Conservation (phyloP, 2,113 vertebrate genomes). For the Peucedramus taeniatus region DNA sequence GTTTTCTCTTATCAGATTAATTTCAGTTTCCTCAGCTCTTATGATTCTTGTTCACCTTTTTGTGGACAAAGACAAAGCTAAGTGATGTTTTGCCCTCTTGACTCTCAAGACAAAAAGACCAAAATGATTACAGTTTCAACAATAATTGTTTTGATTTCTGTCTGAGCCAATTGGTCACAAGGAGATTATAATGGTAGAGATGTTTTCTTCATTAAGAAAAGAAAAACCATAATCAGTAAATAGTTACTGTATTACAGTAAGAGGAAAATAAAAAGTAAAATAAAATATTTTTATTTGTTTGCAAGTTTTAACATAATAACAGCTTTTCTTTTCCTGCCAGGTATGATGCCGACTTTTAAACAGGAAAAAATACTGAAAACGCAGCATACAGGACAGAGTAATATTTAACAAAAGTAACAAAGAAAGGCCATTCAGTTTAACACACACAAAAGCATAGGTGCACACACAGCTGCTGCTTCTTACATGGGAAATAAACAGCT, state of each 20-base stretch:
- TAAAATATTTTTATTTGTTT: not conserved
- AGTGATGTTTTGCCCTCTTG: not conserved
- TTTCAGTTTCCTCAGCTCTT: not conserved
- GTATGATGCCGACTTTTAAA: not conserved
- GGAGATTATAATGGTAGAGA: not conserved
- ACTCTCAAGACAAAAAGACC: constrained; percentile 19
- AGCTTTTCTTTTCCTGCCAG: not conserved
- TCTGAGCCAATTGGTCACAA: not conserved
- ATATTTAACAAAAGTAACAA: not conserved
- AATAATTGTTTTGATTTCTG: not conserved
- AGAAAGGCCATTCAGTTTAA: not conserved
- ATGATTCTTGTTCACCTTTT: not conserved
- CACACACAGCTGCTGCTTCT: not conserved
- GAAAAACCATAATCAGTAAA: not conserved
- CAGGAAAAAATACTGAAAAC: not conserved
- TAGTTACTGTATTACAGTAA: not conserved
- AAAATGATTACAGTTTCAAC: not conserved
- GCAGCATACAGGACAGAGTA: not conserved
- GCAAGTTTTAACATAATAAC: not conserved
- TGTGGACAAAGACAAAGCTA: not conserved
- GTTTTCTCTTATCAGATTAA: not conserved
- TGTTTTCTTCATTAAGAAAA: not conserved
- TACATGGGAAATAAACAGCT: constrained; percentile 33
- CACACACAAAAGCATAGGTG: not conserved
- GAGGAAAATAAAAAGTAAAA: not conserved